Percentiles rank a stretch among this genome's conserved stretches.
Evolutionary conservation across 2,888 invertebrate species (phyloP).

Genomic region (Apamea sordens): DNA sequence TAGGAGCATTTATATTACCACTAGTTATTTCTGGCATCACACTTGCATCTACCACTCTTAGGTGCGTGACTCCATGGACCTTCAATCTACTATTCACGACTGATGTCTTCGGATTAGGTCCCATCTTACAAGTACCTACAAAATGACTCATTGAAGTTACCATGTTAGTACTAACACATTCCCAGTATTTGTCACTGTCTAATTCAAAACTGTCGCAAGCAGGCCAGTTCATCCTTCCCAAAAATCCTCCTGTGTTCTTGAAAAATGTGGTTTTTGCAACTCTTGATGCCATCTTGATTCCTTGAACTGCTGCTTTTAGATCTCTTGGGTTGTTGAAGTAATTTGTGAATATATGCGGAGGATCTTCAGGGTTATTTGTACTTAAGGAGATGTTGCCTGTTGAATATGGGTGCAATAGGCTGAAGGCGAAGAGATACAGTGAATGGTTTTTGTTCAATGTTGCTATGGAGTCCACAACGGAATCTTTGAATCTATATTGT

Average conservation of each 20-base stretch:
- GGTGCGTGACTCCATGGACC: conserved; percentile 88
- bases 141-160: conserved; percentile 90
- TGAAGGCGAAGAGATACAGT: conserved; percentile 47
- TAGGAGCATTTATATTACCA: conserved; percentile 91
- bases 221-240: conserved; percentile 52
- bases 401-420: conserved; percentile 60
- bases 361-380: conserved; percentile 47
- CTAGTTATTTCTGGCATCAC: conserved; percentile 91
- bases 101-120: conserved; percentile 80
- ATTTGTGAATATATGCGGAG: conserved; percentile 52
- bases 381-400: conserved; percentile 57
- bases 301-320: conserved; percentile 38
- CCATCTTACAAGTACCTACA: conserved; percentile 91
- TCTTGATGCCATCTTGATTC: conserved; percentile 53
- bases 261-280: conserved; percentile 48
- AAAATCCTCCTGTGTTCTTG: conserved; percentile 47
- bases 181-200: conserved; percentile 63
- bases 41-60: conserved; percentile 91
- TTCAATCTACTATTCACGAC: conserved; percentile 82
- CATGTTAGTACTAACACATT: conserved; percentile 49
- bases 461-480: conserved; percentile 43
- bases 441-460: conserved; percentile 37
- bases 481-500: conserved; percentile 39
- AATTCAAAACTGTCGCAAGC: conserved; percentile 47
- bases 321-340: conserved; percentile 55